Percentiles rank a stretch among this genome's conserved stretches.
These are phyloP conservation scores for Miniopterus natalensis DNA, from an alignment of 2,113 vertebrate genomes.

Conservation along the genomic window DNA sequence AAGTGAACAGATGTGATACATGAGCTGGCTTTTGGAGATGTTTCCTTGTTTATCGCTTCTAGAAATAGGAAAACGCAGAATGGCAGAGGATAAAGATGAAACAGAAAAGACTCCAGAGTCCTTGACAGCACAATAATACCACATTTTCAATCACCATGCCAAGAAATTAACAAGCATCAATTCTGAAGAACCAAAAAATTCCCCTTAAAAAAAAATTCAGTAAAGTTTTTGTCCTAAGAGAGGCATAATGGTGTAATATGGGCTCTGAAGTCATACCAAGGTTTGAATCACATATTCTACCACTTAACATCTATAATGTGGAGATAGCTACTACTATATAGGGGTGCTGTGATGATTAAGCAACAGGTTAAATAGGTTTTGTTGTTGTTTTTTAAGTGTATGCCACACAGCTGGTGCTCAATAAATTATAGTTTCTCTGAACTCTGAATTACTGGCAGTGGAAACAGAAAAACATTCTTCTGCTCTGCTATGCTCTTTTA, in stretches of 20 bases:
- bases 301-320: not conserved
- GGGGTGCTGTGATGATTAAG: not conserved
- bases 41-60: not conserved
- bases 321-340: not conserved
- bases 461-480: not conserved
- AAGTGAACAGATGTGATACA: not conserved
- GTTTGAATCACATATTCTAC: constrained; percentile 29
- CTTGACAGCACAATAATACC: not conserved
- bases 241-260: not conserved
- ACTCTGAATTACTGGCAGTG: not conserved
- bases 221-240: not conserved
- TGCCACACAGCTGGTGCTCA: not conserved
- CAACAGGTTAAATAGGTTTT: not conserved
- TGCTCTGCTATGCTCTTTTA: constrained; percentile 23
- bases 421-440: constrained; percentile 44
- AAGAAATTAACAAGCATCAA: not conserved
- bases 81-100: not conserved
- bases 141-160: not conserved
- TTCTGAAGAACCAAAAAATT: constrained; percentile 46
- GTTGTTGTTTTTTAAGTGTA: not conserved
- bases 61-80: not conserved
- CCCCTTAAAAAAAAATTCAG: not conserved
- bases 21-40: not conserved
- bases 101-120: not conserved
- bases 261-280: not conserved